These are phyloP conservation scores for Lasioglossum morio DNA, from an alignment of 2,888 invertebrate species.

Conservation along the genomic window DNA sequence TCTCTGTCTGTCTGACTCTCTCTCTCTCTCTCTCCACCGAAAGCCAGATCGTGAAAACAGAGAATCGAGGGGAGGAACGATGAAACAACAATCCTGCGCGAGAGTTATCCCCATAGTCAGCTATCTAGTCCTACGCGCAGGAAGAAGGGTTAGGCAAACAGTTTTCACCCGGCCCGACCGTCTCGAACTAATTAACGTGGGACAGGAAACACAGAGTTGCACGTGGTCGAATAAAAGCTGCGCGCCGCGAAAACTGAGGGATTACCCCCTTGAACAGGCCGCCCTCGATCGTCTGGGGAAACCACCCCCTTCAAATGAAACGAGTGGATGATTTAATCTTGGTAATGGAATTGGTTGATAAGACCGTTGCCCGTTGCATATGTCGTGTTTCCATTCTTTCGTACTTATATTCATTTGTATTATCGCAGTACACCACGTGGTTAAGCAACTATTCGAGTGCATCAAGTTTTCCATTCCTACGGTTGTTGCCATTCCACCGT, in stretches of 20 bases:
- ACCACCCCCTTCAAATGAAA: conserved; percentile 17
- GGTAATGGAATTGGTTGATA: conserved; percentile 52
- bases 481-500: not conserved
- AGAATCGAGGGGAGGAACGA: conserved; percentile 34
- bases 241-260: conserved; percentile 53
- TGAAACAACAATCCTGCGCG: conserved; percentile 78
- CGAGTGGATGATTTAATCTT: conserved; percentile 55
- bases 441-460: not conserved
- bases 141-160: conserved; percentile 79
- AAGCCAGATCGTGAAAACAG: conserved; percentile 16
- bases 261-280: conserved; percentile 39
- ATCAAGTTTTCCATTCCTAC: not conserved
- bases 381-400: not conserved
- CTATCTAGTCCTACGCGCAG: conserved; percentile 60
- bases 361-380: not conserved
- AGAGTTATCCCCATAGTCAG: conserved; percentile 71
- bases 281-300: conserved; percentile 38
- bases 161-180: conserved; percentile 76
- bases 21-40: conserved; percentile 7
- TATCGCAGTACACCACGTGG: not conserved
- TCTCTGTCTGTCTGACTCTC: not conserved
- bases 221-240: conserved; percentile 57
- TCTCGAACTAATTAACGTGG: conserved; percentile 82
- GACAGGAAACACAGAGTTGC: conserved; percentile 55
- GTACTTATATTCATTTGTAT: not conserved